Evolutionary conservation across 2,888 invertebrate species (phyloP).

Genomic region (Acrocyrtus sp.): DNA sequence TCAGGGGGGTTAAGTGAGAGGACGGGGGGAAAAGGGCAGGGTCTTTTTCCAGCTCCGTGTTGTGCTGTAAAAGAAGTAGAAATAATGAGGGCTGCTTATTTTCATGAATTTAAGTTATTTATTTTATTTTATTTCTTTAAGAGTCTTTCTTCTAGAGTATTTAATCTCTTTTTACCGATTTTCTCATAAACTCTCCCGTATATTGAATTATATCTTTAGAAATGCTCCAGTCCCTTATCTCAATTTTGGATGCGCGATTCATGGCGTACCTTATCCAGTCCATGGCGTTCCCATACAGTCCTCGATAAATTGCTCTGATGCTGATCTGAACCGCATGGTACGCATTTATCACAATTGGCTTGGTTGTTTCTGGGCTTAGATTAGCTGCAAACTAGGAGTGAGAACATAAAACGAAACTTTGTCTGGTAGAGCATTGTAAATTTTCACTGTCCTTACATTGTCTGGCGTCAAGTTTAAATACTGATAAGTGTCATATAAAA

Average conservation of each 20-base stretch:
- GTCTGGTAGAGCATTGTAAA: neutral
- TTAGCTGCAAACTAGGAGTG: conserved; percentile 11
- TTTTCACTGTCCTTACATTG: neutral
- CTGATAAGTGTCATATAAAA: conserved; percentile 9
- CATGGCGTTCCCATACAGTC: conserved; percentile 17
- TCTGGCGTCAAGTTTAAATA: neutral
- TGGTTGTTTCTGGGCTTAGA: conserved; percentile 7
- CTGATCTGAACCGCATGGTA: conserved; percentile 15
- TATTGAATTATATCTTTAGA: conserved; percentile 20
- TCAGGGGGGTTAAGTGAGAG: too few species aligned
- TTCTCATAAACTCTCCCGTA: conserved; percentile 15
- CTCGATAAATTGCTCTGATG: conserved; percentile 18
- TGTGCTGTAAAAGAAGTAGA: conserved; percentile 20
- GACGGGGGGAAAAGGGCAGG: neutral
- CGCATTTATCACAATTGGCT: conserved; percentile 12
- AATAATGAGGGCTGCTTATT: neutral
- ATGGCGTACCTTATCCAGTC: conserved; percentile 28
- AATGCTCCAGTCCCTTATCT: conserved; percentile 8
- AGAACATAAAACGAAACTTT: neutral
- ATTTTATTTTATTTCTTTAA: neutral
- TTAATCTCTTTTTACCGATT: conserved; percentile 7
- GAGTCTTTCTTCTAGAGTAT: neutral
- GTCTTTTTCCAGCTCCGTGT: conserved; percentile 1
- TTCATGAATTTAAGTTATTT: neutral
- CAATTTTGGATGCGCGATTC: neutral